Percentiles rank a stretch among this genome's conserved stretches.
phyloP scores from a whole-genome alignment of 35 echinoderm and acorn worm species.

The Antedon bifida region DNA sequence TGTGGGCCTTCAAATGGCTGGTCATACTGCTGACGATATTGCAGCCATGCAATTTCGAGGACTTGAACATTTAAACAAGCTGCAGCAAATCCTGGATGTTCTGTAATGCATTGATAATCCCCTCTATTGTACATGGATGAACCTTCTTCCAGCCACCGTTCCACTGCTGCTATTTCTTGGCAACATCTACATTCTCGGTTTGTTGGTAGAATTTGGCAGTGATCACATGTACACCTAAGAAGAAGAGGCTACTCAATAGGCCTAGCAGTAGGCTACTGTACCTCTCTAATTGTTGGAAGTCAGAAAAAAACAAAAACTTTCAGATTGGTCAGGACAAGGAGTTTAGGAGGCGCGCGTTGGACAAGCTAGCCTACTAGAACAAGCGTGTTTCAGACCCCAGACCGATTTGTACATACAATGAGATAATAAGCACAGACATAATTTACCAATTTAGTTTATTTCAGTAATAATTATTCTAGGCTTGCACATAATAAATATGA shows the following conservation, averaged over 20 bases:
- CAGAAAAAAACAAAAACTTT: no score
- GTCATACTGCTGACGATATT: constrained; percentile 38
- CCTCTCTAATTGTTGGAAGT: not conserved
- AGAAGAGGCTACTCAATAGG: not conserved
- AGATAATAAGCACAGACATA: no score
- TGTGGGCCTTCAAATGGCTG: not conserved
- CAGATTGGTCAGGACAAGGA: no score
- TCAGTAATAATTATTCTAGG: not conserved
- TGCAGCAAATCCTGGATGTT: constrained; percentile 5
- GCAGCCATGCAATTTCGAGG: constrained; percentile 11
- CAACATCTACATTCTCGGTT: constrained; percentile 11
- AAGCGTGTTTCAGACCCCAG: no score
- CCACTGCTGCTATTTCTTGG: not conserved
- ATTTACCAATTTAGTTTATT: not conserved
- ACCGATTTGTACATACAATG: no score
- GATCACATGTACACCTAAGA: constrained; percentile 10
- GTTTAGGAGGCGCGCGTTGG: no score
- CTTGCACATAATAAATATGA: not conserved
- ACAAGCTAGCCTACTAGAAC: no score
- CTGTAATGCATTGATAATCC: constrained; percentile 1
- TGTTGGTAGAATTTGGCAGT: constrained; percentile 6
- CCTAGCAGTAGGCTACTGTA: not conserved
- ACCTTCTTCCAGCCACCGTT: not conserved
- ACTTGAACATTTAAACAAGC: constrained; percentile 4
- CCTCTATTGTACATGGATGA: not conserved